Evolutionary conservation across 2,888 invertebrate genomes (phyloP).

Genomic region (Spialia ferax): DNA sequence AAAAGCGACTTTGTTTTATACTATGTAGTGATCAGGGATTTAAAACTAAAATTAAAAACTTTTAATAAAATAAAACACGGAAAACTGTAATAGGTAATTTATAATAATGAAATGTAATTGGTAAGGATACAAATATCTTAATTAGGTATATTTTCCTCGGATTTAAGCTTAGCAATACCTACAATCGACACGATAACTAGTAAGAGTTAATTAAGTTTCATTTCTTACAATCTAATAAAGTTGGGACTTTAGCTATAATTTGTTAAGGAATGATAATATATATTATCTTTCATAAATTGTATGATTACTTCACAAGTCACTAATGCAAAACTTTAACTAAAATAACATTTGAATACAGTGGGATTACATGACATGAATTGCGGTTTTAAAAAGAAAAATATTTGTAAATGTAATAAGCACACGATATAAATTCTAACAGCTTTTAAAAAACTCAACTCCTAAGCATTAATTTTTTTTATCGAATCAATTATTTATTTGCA

Average conservation of each 20-base stretch:
- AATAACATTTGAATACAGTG: constrained; percentile 28
- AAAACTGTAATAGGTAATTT: constrained; percentile 31
- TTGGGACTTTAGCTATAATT: constrained; percentile 17
- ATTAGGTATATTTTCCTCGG: constrained; percentile 21
- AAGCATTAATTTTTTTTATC: no score
- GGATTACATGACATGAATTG: constrained; percentile 23
- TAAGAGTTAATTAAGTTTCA: constrained; percentile 15
- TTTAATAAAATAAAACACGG: constrained; percentile 21
- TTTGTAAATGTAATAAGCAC: no score
- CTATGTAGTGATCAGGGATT: no score
- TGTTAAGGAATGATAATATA: constrained; percentile 32
- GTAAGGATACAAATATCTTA: constrained; percentile 28
- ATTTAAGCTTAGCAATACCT: constrained; percentile 30
- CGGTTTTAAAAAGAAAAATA: constrained; percentile 10
- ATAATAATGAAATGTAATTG: constrained; percentile 22
- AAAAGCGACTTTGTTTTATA: no score
- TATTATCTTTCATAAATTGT: constrained; percentile 1
- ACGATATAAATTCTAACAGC: not conserved
- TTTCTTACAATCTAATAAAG: constrained; percentile 10
- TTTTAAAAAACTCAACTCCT: no score
- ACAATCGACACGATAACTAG: constrained; percentile 17
- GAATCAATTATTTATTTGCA: not conserved
- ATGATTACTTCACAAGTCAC: constrained; percentile 2
- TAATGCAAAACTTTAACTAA: constrained; percentile 21
- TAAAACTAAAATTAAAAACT: no score